phyloP scores from a whole-genome alignment of 30 jellyfish, hydroid and myxozoan genomes.

The Cassiopea andromeda region DNA sequence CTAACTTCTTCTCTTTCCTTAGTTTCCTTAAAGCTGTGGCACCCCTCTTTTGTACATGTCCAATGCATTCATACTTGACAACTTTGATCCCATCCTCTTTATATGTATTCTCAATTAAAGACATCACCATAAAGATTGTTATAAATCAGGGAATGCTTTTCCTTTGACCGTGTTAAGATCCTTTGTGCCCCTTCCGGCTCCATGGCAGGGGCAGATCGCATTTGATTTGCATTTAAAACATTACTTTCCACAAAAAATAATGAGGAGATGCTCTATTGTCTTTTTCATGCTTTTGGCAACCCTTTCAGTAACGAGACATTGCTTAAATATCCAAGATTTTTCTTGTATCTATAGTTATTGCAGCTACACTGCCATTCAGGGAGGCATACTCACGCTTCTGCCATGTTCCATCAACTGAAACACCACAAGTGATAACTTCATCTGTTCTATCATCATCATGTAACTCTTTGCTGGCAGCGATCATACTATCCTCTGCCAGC shows the following conservation, averaged over 20 bases:
- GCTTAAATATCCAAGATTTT: neutral
- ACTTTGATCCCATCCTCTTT: neutral
- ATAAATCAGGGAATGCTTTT: constrained; percentile 13
- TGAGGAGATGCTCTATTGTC: constrained; percentile 6
- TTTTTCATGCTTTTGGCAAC: constrained; percentile 3
- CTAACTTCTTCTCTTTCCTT: constrained; percentile 17
- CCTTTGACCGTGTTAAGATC: constrained; percentile 11
- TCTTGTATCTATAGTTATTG: constrained; percentile 18
- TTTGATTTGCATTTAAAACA: constrained; percentile 9
- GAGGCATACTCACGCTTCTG: constrained; percentile 48
- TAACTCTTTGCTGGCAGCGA: constrained; percentile 12
- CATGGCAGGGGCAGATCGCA: constrained; percentile 22
- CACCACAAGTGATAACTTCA: constrained; percentile 4
- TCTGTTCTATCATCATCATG: constrained; percentile 7
- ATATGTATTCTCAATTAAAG: neutral
- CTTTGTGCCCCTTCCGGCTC: constrained; percentile 16
- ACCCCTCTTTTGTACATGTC: constrained; percentile 15
- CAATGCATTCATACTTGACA: constrained; percentile 10
- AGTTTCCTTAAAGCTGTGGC: constrained; percentile 9
- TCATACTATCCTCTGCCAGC: constrained; percentile 33
- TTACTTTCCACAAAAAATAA: neutral
- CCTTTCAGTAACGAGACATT: constrained; percentile 15
- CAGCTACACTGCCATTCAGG: constrained; percentile 30
- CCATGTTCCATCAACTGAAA: constrained; percentile 39
- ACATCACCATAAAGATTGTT: constrained; percentile 6